Percentiles rank a stretch among this genome's conserved stretches.
Conservation (phyloP, 2,797 vertebrate species). For the Naso thynnoides region DNA sequence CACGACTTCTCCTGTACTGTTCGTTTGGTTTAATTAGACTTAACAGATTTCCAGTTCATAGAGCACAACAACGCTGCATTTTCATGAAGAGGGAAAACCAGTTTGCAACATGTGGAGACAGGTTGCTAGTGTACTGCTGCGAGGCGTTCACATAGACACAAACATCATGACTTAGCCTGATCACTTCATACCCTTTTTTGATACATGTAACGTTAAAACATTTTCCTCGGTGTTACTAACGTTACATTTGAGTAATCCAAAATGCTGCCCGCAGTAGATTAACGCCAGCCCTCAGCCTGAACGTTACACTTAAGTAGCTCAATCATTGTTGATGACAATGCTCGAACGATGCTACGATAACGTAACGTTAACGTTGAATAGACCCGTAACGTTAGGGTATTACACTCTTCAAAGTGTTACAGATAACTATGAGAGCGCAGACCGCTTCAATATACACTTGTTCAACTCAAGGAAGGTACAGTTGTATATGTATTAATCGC, state of each 20-base stretch:
- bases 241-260: not conserved
- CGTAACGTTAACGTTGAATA: not conserved
- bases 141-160: slow-evolving; percentile 51
- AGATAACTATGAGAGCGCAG: not conserved
- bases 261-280: not conserved
- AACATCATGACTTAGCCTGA: not conserved
- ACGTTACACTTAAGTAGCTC: slow-evolving; percentile 29
- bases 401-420: slow-evolving; percentile 16
- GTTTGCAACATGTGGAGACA: slow-evolving; percentile 70
- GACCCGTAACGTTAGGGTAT: too few species aligned
- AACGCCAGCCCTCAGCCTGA: slow-evolving; percentile 1
- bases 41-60: not conserved
- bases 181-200: not conserved
- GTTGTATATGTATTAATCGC: not conserved
- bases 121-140: slow-evolving; percentile 37
- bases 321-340: slow-evolving; percentile 41
- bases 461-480: not conserved
- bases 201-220: not conserved
- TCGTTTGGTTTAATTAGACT: not conserved
- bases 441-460: not conserved
- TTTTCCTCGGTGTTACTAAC: not conserved
- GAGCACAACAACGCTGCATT: not conserved
- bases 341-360: slow-evolving; percentile 1
- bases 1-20: not conserved
- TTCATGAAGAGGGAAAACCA: slow-evolving; percentile 49